Base-by-base conservation (phyloP, 2,797 vertebrate genomes). In the Danio jaintianensis region DNA sequence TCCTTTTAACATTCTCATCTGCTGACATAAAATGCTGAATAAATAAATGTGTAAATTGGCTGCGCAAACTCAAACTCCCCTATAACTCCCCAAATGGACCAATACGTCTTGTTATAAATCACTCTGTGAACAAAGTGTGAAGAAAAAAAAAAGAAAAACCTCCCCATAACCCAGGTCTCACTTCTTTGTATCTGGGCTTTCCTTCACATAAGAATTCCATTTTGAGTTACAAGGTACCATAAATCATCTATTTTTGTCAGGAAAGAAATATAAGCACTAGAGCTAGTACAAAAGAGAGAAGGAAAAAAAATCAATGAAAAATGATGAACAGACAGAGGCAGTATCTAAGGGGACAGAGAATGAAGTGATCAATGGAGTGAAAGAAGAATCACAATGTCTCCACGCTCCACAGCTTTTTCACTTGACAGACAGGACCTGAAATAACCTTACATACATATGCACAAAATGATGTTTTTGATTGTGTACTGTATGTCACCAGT, bases 141-240 rank as follows among this genome's bases (percentile, higher is more conserved):
- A 3, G 36, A 18, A 18, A 16, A 7, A 10, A 42, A 9, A 15
- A 73, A 80, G 2, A 8, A 7, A 70, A 58, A 55, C 38, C 18
- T 48, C 8, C 50, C n/a, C 50, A 61, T 52, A 63, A 43, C 71
- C 53, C 18, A 22, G 47, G 2, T 79, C 76, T 73, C 62, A 73
- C 77, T 53, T 77, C 55, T 72, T 66, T 55, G 42, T 73, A 55
- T 63, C 36, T 45, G 47, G 58, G 47, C 50, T 62, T 79, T 63
- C 67, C 56, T 62, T 71, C 47, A 63, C 15, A 53, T 52, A 62
- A 71, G 40, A 79, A 36, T 48, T 62, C 22, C 15, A 64, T 52
- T 79, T 67, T 70, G 56, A 83, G 53, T 62, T 73, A 38, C 4
- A 68, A 59, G 42, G 48, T 48, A 43, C 53, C 12, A 12, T 47